phyloP scores from a whole-genome alignment of 2,888 invertebrate species.

The Tolmerus cingulatus region DNA sequence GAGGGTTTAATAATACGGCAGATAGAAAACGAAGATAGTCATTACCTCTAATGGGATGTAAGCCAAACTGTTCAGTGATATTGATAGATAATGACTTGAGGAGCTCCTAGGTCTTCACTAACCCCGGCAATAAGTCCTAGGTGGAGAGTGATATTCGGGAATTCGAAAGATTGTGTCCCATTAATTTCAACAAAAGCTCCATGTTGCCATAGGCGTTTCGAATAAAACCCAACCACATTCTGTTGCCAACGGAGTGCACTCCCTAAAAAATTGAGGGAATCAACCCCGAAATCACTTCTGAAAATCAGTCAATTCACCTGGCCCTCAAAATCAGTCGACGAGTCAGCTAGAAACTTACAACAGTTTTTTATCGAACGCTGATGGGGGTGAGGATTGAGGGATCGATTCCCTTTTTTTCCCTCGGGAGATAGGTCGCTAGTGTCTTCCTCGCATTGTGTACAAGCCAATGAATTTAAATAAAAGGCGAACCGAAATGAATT shows the following conservation, averaged over 20 bases:
- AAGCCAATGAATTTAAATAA: conserved; percentile 28
- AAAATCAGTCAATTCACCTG: neutral
- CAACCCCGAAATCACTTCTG: neutral
- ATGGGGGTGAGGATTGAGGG: neutral
- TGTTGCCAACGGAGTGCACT: neutral
- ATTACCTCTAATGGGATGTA: neutral
- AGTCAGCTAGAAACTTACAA: neutral
- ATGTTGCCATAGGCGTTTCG: neutral
- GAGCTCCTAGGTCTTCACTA: neutral
- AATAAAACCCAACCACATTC: neutral
- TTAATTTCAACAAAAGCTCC: neutral
- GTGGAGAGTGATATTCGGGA: neutral
- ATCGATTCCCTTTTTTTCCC: neutral
- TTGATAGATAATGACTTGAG: neutral
- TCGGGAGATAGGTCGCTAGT: neutral
- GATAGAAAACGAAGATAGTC: neutral
- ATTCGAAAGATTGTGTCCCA: neutral
- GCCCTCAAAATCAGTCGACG: neutral
- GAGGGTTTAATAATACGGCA: neutral
- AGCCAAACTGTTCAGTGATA: neutral
- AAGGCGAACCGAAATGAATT: neutral
- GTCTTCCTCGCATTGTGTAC: neutral
- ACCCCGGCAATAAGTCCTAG: neutral
- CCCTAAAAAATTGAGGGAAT: neutral
- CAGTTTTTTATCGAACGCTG: neutral